Conservation (phyloP, 2,113 vertebrate genomes). For the Polyodon spathula region DNA sequence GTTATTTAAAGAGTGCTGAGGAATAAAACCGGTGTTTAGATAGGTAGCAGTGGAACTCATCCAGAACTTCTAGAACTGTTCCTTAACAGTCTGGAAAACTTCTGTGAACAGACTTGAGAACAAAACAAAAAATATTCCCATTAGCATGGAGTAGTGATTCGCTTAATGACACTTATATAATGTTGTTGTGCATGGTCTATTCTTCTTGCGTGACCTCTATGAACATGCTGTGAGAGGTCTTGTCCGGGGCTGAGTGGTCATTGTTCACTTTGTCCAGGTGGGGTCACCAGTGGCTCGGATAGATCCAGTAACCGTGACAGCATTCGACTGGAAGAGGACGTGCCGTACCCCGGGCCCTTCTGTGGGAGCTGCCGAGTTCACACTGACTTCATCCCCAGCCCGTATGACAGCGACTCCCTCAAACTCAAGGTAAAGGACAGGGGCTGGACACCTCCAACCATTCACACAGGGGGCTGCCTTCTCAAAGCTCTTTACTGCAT, state of each 20-base stretch:
- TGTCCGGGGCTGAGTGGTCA: neutral
- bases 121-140: no score
- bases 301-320: slow-evolving; percentile 79
- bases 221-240: neutral
- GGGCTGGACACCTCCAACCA: slow-evolving; percentile 36
- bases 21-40: no score
- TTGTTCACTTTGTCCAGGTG: slow-evolving; percentile 70
- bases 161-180: no score
- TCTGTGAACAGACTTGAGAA: no score
- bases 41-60: no score
- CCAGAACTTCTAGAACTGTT: no score
- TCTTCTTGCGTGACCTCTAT: no score
- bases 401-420: slow-evolving; percentile 84
- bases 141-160: no score
- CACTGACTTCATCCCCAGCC: slow-evolving; percentile 82
- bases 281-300: slow-evolving; percentile 77
- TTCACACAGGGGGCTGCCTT: slow-evolving; percentile 2
- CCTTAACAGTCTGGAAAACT: no score
- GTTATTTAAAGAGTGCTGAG: no score
- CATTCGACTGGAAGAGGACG: slow-evolving; percentile 69
- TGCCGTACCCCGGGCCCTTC: slow-evolving; percentile 58
- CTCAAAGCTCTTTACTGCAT: neutral
- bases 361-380: slow-evolving; percentile 81
- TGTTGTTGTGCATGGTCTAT: no score
- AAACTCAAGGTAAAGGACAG: slow-evolving; percentile 74